These are phyloP conservation scores for Chaenodraco wilsoni DNA, from an alignment of 2,797 vertebrate genomes.

Conservation along the genomic window DNA sequence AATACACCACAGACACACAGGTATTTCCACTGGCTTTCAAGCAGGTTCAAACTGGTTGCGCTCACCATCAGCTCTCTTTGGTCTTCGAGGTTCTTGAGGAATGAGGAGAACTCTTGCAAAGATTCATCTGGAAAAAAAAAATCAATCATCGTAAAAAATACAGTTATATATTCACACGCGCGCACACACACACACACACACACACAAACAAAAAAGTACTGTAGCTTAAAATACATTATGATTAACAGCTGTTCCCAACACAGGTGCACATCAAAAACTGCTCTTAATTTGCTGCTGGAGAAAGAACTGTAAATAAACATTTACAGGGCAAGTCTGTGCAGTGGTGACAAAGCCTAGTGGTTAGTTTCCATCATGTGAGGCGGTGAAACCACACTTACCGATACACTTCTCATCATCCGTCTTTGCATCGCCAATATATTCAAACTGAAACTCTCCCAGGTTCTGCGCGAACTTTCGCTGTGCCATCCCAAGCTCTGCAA, in stretches of 20 bases:
- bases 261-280: constrained; percentile 28
- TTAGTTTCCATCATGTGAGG: constrained; percentile 31
- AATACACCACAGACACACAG: constrained; percentile 9
- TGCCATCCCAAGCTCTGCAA: constrained; percentile 91
- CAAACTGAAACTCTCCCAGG: constrained; percentile 95
- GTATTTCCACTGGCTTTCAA: constrained; percentile 40
- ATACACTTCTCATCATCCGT: constrained; percentile 96
- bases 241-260: constrained; percentile 33
- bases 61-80: constrained; percentile 98
- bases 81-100: constrained; percentile 95
- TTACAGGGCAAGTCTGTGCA: constrained; percentile 28
- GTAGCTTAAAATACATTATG: constrained; percentile 12
- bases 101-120: constrained; percentile 93
- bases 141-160: constrained; percentile 57
- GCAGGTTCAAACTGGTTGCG: constrained; percentile 59
- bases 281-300: constrained; percentile 42
- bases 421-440: constrained; percentile 97
- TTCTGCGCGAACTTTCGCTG: constrained; percentile 96
- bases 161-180: neutral
- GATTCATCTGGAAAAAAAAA: constrained; percentile 90
- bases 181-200: neutral
- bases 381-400: constrained; percentile 82
- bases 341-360: constrained; percentile 24
- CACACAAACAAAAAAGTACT: no score
- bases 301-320: constrained; percentile 57